A percentile compares a stretch with the other conserved stretches of the same genome.
Evolutionary conservation across 1,140 invertebrate genomes (phyloP).

Genomic region (Thaumatotibia leucotreta): DNA sequence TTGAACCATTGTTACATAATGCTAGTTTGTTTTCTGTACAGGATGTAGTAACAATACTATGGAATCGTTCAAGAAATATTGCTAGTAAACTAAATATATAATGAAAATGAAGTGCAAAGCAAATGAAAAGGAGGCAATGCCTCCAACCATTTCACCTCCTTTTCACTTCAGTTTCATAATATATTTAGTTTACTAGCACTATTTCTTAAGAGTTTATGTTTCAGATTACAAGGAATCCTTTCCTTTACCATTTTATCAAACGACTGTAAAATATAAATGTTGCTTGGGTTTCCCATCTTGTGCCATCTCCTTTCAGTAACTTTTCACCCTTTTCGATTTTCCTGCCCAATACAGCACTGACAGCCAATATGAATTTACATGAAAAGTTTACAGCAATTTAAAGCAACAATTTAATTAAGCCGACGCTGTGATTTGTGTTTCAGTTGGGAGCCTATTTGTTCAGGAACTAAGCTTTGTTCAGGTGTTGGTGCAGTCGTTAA

Average conservation of each 20-base stretch:
- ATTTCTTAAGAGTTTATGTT: background rate
- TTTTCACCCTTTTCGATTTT: too few relatives aligned
- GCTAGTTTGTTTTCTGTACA: too few relatives aligned
- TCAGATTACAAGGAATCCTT: background rate
- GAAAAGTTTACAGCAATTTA: conserved; percentile 12
- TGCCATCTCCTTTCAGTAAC: background rate
- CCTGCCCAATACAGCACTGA: background rate
- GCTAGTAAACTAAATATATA: too few relatives aligned
- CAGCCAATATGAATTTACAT: background rate
- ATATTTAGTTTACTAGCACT: too few relatives aligned
- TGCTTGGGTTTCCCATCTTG: background rate
- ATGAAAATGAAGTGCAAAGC: too few relatives aligned
- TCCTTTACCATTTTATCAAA: too few relatives aligned
- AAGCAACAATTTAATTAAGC: conserved; percentile 12
- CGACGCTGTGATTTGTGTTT: conserved; percentile 8
- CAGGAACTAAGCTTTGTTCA: conserved; percentile 7
- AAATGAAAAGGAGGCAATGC: too few relatives aligned
- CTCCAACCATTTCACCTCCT: too few relatives aligned
- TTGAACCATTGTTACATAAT: too few relatives aligned
- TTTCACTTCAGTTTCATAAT: too few relatives aligned
- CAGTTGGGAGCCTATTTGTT: conserved; percentile 7
- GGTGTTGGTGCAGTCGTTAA: background rate
- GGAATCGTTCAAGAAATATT: too few relatives aligned
- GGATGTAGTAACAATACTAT: too few relatives aligned
- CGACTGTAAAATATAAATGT: background rate